Percentiles rank a stretch among this genome's conserved stretches.
phyloP scores from a whole-genome alignment of 2,888 invertebrate genomes.

The Nephrotoma appendiculata region DNA sequence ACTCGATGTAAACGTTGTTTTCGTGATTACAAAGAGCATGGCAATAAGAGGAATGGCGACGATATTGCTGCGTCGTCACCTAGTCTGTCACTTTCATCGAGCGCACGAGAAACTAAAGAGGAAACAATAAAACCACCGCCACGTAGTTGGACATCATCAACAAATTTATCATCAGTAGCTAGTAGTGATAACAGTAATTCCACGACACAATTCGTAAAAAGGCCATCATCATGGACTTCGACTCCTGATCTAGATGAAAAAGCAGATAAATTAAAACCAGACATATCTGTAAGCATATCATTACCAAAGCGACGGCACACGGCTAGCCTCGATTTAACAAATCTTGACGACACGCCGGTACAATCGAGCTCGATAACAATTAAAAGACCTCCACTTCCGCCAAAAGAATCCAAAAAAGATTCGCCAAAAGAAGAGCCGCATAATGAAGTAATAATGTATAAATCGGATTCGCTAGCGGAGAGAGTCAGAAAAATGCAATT shows the following conservation, averaged over 20 bases:
- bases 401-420: constrained; percentile 14
- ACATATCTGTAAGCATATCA: constrained; percentile 51
- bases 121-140: constrained; percentile 19
- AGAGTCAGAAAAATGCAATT: constrained; percentile 51
- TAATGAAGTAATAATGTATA: constrained; percentile 43
- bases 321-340: constrained; percentile 34
- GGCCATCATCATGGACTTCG: constrained; percentile 60
- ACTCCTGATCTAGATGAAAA: constrained; percentile 61
- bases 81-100: constrained; percentile 50
- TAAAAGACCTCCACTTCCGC: constrained; percentile 38
- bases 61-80: constrained; percentile 62
- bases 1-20: constrained; percentile 87
- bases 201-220: constrained; percentile 21
- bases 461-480: constrained; percentile 53
- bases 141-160: constrained; percentile 64
- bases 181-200: constrained; percentile 12
- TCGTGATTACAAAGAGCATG: constrained; percentile 80
- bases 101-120: constrained; percentile 34
- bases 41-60: constrained; percentile 54
- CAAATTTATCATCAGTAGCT: constrained; percentile 39
- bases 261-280: constrained; percentile 40
- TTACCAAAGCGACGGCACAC: constrained; percentile 50
- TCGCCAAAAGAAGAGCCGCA: constrained; percentile 24
- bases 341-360: background rate
- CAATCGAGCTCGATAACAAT: constrained; percentile 27